A percentile compares a stretch with the other conserved stretches of the same genome.
Conservation (phyloP, 2,888 invertebrate genomes). For the Dinocampus coccinellae region DNA sequence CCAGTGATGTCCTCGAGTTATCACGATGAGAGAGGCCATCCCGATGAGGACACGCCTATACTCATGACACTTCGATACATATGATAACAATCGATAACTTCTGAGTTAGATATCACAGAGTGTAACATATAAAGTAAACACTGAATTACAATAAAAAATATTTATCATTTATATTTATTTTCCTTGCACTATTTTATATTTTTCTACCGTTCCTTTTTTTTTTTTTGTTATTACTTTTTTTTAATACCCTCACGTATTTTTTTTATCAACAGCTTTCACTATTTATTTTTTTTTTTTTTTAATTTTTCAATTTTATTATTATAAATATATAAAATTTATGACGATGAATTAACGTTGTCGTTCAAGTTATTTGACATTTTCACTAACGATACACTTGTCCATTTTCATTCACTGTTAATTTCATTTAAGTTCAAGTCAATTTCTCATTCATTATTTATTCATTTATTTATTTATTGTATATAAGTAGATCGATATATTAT, state of each 20-base stretch:
- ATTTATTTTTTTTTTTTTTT: too few species aligned
- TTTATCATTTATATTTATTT: constrained; percentile 18
- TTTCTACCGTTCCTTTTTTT: too few species aligned
- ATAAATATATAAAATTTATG: constrained; percentile 23
- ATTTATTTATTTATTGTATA: not conserved
- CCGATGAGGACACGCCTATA: constrained; percentile 62
- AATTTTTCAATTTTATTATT: too few species aligned
- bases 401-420: constrained; percentile 53
- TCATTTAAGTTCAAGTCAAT: constrained; percentile 33
- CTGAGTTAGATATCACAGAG: constrained; percentile 34
- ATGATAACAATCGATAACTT: constrained; percentile 49
- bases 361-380: too few species aligned
- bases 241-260: too few species aligned
- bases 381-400: too few species aligned
- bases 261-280: too few species aligned
- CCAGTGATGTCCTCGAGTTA: constrained; percentile 66
- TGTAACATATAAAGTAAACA: not conserved
- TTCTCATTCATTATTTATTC: constrained; percentile 19
- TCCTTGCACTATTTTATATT: too few species aligned
- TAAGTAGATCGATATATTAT: too few species aligned
- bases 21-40: constrained; percentile 67
- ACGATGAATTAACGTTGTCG: constrained; percentile 46
- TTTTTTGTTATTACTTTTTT: too few species aligned
- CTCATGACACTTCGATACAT: constrained; percentile 46
- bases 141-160: constrained; percentile 10